These are phyloP conservation scores for Rhopilema esculentum DNA, from an alignment of 30 jellyfish, hydroid and myxozoan species.

Conservation along the genomic window DNA sequence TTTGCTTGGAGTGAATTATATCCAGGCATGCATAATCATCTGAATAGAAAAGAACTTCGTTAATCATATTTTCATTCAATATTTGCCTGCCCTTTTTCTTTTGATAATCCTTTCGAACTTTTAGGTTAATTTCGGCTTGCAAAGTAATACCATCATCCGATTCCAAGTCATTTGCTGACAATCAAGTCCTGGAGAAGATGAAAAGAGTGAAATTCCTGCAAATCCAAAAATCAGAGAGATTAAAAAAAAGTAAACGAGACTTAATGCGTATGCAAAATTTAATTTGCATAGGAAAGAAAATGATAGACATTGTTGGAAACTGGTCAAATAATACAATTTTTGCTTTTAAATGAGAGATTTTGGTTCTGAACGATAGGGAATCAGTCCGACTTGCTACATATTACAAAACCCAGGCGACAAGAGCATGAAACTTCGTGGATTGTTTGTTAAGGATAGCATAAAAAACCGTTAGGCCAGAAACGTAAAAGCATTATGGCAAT, in stretches of 20 bases:
- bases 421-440: too few species aligned
- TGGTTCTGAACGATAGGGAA: too few species aligned
- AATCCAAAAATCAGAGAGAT: background rate
- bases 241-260: background rate
- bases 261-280: background rate
- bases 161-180: background rate
- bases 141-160: background rate
- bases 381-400: too few species aligned
- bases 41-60: background rate
- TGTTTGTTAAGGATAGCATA: too few species aligned
- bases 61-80: too few species aligned
- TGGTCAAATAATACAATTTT: too few species aligned
- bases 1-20: background rate
- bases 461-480: too few species aligned
- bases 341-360: too few species aligned
- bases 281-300: background rate
- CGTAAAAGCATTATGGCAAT: too few species aligned
- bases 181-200: background rate
- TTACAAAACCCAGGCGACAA: too few species aligned
- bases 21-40: background rate
- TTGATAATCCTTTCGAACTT: background rate
- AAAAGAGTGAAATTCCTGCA: background rate
- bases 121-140: background rate
- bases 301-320: background rate
- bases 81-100: background rate